Evolutionary conservation across 2,797 vertebrate species (phyloP), one percentile per base, ranked within the genome.

Genomic region (Pitangus sulphuratus): DNA sequence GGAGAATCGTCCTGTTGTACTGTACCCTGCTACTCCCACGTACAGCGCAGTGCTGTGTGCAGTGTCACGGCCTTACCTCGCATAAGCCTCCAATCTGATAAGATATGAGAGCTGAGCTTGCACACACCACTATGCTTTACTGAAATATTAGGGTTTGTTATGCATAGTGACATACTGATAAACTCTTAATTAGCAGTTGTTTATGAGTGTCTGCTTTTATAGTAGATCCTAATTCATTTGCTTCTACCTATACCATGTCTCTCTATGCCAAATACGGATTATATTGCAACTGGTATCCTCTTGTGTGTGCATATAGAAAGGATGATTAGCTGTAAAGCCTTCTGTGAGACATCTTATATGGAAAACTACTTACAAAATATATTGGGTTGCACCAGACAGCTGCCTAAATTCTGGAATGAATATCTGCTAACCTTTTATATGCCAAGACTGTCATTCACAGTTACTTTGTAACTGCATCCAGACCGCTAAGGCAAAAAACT

Each of bases 141-240:
- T 76, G 94, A 93, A 90, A 84, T 70, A 62, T 84, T 58, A 37
- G 51, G 39, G 35, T 25, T 90, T 60, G 76, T 80, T 62, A 35
- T 74, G 77, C 62, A 72, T n/a, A 90, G 85, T 88, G 85, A 79
- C 89, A 94, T 72, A 72, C 72, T 84, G 89, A 86, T 84, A 92
- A 94, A 96, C 85, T 92, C 92, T 96, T 88, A 93, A 94, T 90
- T 94, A 95, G 85, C 87, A 75, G 65, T 64, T 93, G 74, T 79
- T 96, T 90, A 90, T 0, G 11, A 85, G 60, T 66, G 65, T 83
- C 84, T 86, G 62, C 60, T 79, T 93, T 85, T 76, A 71, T 53
- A 88, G 58, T 31, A 69, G 54, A 70, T 79, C 80, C 56, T 70
- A 62, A 93, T 82, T 93, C 76, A 78, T 65, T 88, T 72, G 19